These are phyloP conservation scores for Drosophila pseudotalamancana DNA, from an alignment of 2,888 invertebrate genomes.

Conservation along the genomic window DNA sequence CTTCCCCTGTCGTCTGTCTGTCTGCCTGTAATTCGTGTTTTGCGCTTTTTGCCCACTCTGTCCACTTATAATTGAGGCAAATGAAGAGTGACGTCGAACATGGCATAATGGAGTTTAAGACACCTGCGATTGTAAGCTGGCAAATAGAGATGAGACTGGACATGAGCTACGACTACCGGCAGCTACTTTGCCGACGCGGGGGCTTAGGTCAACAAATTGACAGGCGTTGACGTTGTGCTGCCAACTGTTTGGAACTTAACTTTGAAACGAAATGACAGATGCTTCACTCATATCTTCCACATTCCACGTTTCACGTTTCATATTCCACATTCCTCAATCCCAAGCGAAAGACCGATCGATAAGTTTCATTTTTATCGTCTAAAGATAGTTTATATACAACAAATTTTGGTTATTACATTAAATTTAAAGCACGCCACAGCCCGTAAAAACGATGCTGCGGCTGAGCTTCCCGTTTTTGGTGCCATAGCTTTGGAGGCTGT, in stretches of 20 bases:
- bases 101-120: conserved; percentile 77
- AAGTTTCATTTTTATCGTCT: no score
- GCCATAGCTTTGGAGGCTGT: conserved; percentile 70
- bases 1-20: background rate
- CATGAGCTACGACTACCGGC: conserved; percentile 1
- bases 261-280: conserved; percentile 5
- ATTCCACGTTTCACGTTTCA: no score
- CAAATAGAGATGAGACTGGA: conserved; percentile 18
- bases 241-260: conserved; percentile 45
- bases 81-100: conserved; percentile 82
- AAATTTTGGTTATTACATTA: conserved; percentile 8
- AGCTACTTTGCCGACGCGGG: background rate
- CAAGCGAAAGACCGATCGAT: no score
- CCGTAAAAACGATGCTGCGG: conserved; percentile 57
- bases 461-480: conserved; percentile 79
- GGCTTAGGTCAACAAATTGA: conserved; percentile 11
- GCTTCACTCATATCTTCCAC: no score
- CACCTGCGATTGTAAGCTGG: conserved; percentile 54
- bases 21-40: conserved; percentile 4
- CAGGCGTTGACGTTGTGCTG: conserved; percentile 22
- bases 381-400: no score
- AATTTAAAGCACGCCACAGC: conserved; percentile 65
- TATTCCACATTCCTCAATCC: no score
- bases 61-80: conserved; percentile 76
- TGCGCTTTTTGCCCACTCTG: background rate